Percentiles rank a stretch among this genome's conserved stretches.
phyloP scores from a whole-genome alignment of 1,140 invertebrate species.

The Lysiphlebus fabarum region DNA sequence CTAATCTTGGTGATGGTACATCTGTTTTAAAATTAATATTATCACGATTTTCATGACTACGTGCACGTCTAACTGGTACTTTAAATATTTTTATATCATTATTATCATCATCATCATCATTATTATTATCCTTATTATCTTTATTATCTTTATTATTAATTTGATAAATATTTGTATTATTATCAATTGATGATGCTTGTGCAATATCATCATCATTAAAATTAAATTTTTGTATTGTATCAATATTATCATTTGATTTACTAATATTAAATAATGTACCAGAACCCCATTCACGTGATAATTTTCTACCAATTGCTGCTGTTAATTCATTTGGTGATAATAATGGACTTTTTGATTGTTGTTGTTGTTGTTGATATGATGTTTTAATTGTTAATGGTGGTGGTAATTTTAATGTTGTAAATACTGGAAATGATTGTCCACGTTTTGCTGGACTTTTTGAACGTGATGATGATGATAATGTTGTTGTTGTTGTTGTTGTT shows the following conservation, averaged over 20 bases:
- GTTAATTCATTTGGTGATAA: constrained; percentile 51
- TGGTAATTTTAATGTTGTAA: constrained; percentile 43
- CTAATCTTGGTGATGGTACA: constrained; percentile 42
- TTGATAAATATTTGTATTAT: constrained; percentile 31
- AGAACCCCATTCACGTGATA: constrained; percentile 51
- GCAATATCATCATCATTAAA: too few relatives aligned
- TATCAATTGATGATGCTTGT: constrained; percentile 33
- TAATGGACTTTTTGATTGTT: constrained; percentile 42
- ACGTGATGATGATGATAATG: constrained; percentile 32
- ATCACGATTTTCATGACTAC: constrained; percentile 51
- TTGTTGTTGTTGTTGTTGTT: constrained; percentile 20
- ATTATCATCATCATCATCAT: constrained; percentile 34
- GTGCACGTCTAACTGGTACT: constrained; percentile 47
- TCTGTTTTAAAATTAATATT: constrained; percentile 36
- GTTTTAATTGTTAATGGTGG: constrained; percentile 26
- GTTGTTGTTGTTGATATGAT: constrained; percentile 24
- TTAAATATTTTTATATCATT: constrained; percentile 36
- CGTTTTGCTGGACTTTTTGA: constrained; percentile 50
- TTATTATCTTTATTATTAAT: constrained; percentile 35
- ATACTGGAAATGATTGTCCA: constrained; percentile 52
- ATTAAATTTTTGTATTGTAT: constrained; percentile 34
- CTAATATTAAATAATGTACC: constrained; percentile 43
- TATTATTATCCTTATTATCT: constrained; percentile 31
- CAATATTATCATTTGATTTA: constrained; percentile 46
- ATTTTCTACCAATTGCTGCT: constrained; percentile 45